Percentiles rank a stretch among this genome's conserved stretches.
Evolutionary conservation across 2,888 invertebrate genomes (phyloP).

Genomic region (Nomada fucata): DNA sequence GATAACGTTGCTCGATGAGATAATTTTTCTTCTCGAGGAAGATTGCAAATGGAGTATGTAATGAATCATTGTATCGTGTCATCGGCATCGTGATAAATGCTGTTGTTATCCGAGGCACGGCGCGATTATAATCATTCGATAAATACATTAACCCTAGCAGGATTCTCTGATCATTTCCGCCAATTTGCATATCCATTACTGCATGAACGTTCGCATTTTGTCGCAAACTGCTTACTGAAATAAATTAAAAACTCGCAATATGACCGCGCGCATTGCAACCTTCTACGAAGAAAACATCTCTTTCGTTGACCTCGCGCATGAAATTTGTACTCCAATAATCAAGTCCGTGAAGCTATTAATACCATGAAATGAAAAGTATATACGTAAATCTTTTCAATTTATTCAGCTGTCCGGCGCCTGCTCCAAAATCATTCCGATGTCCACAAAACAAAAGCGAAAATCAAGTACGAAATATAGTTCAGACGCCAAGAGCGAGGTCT

Average conservation of each 20-base stretch:
- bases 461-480: no score
- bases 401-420: no score
- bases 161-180: background rate
- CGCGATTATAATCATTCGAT: slow-evolving; percentile 10
- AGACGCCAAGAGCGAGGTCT: no score
- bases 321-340: no score
- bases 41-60: slow-evolving; percentile 3
- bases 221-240: background rate
- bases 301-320: no score
- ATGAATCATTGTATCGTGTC: slow-evolving; percentile 36
- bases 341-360: no score
- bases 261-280: no score
- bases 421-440: no score
- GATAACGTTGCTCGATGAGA: slow-evolving; percentile 36
- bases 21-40: background rate
- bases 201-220: background rate
- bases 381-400: no score
- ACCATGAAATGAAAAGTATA: no score
- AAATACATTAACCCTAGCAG: slow-evolving; percentile 8
- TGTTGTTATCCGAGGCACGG: slow-evolving; percentile 5
- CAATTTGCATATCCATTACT: background rate
- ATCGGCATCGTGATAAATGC: slow-evolving; percentile 23
- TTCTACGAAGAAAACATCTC: no score
- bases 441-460: no score
- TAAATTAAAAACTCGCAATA: background rate